Evolutionary conservation across 1,140 invertebrate species (phyloP).

Genomic region (Lordiphosa stackelbergi): DNA sequence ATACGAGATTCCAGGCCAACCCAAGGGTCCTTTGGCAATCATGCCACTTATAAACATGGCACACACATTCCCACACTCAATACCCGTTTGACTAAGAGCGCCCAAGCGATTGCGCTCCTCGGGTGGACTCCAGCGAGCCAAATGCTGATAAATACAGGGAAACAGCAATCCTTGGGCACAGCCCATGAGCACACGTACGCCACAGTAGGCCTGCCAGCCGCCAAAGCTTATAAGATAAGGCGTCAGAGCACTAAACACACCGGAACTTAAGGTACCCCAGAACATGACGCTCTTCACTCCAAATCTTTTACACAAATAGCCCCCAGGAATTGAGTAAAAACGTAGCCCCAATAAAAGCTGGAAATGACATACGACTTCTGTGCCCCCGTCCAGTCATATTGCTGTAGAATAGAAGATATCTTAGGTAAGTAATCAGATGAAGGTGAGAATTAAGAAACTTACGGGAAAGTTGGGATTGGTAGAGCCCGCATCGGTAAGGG

Average conservation of each 20-base stretch:
- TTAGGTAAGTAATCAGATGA: too few species aligned
- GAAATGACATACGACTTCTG: conserved; percentile 80
- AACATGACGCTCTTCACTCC: conserved; percentile 82
- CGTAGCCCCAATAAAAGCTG: conserved; percentile 83
- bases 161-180: conserved; percentile 87
- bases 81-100: conserved; percentile 82
- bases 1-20: conserved; percentile 90
- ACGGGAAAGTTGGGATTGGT: conserved; percentile 79
- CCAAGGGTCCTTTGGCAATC: conserved; percentile 81
- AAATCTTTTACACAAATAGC: conserved; percentile 81
- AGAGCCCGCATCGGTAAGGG: conserved; percentile 60
- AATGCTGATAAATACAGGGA: conserved; percentile 84
- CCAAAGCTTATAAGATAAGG: conserved; percentile 61
- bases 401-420: conserved; percentile 16
- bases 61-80: conserved; percentile 86
- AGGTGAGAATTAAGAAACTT: background rate
- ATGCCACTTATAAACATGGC: conserved; percentile 83
- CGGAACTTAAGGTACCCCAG: conserved; percentile 78
- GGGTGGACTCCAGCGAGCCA: conserved; percentile 78
- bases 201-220: conserved; percentile 81
- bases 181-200: conserved; percentile 85
- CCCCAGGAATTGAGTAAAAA: conserved; percentile 82
- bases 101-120: conserved; percentile 80
- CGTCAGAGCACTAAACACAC: conserved; percentile 73
- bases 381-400: conserved; percentile 78